A percentile compares a stretch with the other conserved stretches of the same genome.
phyloP scores from a whole-genome alignment of 2,797 vertebrate genomes.

The Poecilia wingei region DNA sequence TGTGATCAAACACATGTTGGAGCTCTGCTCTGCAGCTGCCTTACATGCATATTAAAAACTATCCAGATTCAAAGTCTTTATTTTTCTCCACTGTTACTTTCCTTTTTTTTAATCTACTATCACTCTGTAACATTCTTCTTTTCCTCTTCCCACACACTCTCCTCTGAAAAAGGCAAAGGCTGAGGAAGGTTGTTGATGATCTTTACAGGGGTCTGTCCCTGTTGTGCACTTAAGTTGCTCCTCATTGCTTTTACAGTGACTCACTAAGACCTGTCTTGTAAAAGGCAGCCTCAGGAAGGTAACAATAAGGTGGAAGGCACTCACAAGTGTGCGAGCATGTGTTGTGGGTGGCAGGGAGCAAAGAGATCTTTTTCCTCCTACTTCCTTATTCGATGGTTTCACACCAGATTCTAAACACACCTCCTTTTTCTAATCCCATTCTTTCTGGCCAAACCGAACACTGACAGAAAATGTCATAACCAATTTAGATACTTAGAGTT shows the following conservation, averaged over 20 bases:
- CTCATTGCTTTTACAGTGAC: slow-evolving; percentile 79
- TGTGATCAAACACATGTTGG: slow-evolving; percentile 43
- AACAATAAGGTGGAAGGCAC: slow-evolving; percentile 61
- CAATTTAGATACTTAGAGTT: slow-evolving; percentile 30
- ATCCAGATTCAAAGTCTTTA: slow-evolving; percentile 33
- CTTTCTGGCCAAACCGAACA: slow-evolving; percentile 6
- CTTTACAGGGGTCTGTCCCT: slow-evolving; percentile 72
- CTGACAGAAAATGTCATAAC: slow-evolving; percentile 24
- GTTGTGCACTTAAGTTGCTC: slow-evolving; percentile 77
- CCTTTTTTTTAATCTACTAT: slow-evolving; percentile 58
- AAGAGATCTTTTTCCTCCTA: not conserved
- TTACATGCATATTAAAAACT: slow-evolving; percentile 41
- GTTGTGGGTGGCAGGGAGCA: slow-evolving; percentile 64
- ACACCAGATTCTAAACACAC: slow-evolving; percentile 8
- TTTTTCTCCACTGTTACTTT: slow-evolving; percentile 54
- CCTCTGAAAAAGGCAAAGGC: slow-evolving; percentile 46
- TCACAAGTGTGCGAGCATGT: slow-evolving; percentile 53
- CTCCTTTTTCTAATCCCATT: slow-evolving; percentile 1
- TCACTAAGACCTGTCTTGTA: slow-evolving; percentile 81
- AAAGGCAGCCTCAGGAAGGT: slow-evolving; percentile 64
- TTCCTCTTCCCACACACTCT: slow-evolving; percentile 35
- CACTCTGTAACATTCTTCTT: slow-evolving; percentile 29
- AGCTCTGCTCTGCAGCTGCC: slow-evolving; percentile 32
- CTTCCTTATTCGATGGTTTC: not conserved
- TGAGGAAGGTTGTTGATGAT: slow-evolving; percentile 66